These are phyloP conservation scores for Iselma pallidipennis DNA, from an alignment of 2,888 invertebrate species.

Conservation along the genomic window DNA sequence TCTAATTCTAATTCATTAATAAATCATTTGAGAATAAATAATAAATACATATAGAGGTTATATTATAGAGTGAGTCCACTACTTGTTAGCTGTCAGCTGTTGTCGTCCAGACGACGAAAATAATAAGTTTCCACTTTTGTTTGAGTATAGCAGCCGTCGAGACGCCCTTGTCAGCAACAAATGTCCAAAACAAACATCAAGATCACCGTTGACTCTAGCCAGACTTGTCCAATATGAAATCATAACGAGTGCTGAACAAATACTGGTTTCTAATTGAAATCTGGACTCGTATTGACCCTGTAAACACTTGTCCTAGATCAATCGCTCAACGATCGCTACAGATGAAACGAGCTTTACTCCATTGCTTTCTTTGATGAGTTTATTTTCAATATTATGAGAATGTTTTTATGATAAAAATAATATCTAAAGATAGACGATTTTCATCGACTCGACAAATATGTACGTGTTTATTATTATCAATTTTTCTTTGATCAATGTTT, in stretches of 20 bases:
- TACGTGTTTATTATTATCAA: not conserved
- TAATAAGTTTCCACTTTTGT: constrained; percentile 1
- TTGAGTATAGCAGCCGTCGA: constrained; percentile 16
- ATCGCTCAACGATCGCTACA: constrained; percentile 48
- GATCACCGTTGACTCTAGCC: constrained; percentile 43
- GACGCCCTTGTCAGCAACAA: constrained; percentile 28
- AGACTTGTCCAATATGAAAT: constrained; percentile 56
- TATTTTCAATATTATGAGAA: constrained; percentile 45
- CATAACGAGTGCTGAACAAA: constrained; percentile 57
- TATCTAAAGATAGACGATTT: not conserved
- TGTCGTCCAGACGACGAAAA: not conserved
- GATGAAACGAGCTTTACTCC: constrained; percentile 47
- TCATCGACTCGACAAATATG: not conserved
- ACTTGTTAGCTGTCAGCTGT: no score
- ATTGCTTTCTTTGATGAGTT: constrained; percentile 49
- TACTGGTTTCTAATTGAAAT: constrained; percentile 57
- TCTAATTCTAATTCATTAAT: no score
- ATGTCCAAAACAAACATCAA: constrained; percentile 32
- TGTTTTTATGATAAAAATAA: not conserved
- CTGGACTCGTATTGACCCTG: constrained; percentile 56
- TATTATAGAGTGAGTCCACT: not conserved
- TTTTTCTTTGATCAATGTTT: constrained; percentile 1
- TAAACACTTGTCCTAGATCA: constrained; percentile 56
- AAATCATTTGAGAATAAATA: not conserved
- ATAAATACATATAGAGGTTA: no score